phyloP scores from a whole-genome alignment of 2,113 vertebrate genomes.

The Colinus virginianus region DNA sequence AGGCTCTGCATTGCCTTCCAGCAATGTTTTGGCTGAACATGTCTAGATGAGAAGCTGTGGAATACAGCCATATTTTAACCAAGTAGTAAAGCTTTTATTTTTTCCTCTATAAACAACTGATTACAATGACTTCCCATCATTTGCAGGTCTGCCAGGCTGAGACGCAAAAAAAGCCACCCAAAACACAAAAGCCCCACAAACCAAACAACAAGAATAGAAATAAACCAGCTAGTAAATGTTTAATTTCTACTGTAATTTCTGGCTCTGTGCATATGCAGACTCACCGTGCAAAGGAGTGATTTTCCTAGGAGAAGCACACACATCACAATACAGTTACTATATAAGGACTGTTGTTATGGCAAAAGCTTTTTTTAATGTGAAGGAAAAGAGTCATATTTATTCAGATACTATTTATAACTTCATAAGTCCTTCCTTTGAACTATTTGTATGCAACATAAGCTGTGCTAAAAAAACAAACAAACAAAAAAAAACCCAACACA shows the following conservation, averaged over 20 bases:
- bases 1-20: background rate
- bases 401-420: background rate
- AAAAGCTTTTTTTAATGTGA: background rate
- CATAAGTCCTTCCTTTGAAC: background rate
- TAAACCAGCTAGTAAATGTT: background rate
- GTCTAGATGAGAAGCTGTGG: background rate
- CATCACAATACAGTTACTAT: conserved; percentile 5
- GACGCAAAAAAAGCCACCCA: background rate
- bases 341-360: background rate
- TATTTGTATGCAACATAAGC: background rate
- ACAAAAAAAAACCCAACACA: background rate
- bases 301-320: background rate
- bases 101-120: background rate
- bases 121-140: background rate
- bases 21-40: background rate
- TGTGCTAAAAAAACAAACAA: background rate
- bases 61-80: background rate
- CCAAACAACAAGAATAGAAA: background rate
- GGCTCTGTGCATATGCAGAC: background rate
- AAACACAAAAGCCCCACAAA: background rate
- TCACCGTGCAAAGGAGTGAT: background rate
- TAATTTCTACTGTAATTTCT: background rate
- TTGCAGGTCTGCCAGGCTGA: background rate
- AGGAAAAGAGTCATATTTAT: background rate
- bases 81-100: background rate